These are phyloP conservation scores for Epinephelus coioides DNA, from an alignment of 2,797 vertebrate genomes.

Conservation along the genomic window DNA sequence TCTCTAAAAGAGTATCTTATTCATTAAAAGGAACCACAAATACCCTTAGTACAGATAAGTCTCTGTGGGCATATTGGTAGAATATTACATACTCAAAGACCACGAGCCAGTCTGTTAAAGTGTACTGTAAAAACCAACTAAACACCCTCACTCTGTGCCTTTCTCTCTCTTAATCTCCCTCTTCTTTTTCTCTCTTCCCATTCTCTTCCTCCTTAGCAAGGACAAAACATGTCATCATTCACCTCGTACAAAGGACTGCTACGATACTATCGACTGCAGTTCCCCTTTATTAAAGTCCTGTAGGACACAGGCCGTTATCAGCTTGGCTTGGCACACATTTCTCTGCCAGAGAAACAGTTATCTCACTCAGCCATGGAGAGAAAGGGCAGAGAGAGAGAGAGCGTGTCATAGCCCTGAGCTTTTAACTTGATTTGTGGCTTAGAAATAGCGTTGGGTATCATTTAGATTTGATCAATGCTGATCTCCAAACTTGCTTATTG, in stretches of 20 bases:
- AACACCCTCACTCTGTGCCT: background rate
- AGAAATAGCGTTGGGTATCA: background rate
- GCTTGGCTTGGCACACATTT: slow-evolving; percentile 56
- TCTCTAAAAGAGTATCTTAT: slow-evolving; percentile 7
- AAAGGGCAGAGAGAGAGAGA: slow-evolving; percentile 35
- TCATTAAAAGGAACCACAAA: slow-evolving; percentile 19
- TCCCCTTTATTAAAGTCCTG: slow-evolving; percentile 69
- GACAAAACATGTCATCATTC: slow-evolving; percentile 66
- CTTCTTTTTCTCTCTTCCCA: slow-evolving; percentile 17
- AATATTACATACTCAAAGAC: slow-evolving; percentile 5
- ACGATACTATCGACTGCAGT: slow-evolving; percentile 55
- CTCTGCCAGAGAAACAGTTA: slow-evolving; percentile 56
- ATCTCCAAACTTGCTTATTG: background rate
- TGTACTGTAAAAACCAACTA: slow-evolving; percentile 10
- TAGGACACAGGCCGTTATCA: slow-evolving; percentile 64
- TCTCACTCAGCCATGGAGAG: slow-evolving; percentile 39
- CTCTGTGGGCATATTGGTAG: background rate
- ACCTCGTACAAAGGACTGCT: slow-evolving; percentile 45
- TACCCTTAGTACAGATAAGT: background rate
- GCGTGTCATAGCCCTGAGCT: slow-evolving; percentile 17
- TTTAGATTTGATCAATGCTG: slow-evolving; percentile 19
- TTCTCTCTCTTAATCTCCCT: slow-evolving; percentile 16
- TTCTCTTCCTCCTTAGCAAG: slow-evolving; percentile 44
- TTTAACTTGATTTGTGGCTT: slow-evolving; percentile 32
- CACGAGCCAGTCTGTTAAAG: slow-evolving; percentile 5